Percentiles rank a stretch among this genome's conserved stretches.
These are phyloP conservation scores for Manis crassicaudata DNA, from an alignment of 2,797 vertebrate species.

Conservation along the genomic window DNA sequence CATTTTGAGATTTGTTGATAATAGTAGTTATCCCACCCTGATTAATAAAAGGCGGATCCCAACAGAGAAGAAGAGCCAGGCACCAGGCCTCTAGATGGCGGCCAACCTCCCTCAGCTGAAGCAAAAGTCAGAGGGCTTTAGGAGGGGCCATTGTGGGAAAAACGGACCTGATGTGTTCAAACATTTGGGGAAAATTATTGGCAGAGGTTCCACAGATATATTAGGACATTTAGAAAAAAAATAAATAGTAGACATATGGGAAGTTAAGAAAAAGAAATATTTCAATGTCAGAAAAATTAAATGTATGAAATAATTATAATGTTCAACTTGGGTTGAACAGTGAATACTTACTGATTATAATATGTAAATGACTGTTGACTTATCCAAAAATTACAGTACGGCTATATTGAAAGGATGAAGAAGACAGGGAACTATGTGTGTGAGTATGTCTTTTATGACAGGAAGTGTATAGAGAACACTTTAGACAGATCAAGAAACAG, in stretches of 20 bases:
- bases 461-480: background rate
- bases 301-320: background rate
- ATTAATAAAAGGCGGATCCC: background rate
- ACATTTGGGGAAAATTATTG: background rate
- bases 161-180: background rate
- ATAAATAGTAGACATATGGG: background rate
- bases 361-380: background rate
- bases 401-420: background rate
- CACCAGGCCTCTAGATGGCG: background rate
- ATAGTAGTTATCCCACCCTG: background rate
- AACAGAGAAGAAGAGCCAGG: background rate
- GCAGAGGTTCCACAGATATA: background rate
- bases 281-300: constrained; percentile 8
- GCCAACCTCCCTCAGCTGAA: background rate
- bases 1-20: background rate
- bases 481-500: background rate
- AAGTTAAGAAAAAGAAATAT: background rate
- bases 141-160: background rate
- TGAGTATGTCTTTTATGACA: background rate
- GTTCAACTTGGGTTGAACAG: background rate
- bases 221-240: background rate
- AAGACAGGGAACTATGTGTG: background rate
- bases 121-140: background rate
- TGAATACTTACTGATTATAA: background rate
- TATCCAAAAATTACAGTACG: background rate